Conservation (phyloP, 2,888 invertebrate species). For the Ypsolopha sequella region DNA sequence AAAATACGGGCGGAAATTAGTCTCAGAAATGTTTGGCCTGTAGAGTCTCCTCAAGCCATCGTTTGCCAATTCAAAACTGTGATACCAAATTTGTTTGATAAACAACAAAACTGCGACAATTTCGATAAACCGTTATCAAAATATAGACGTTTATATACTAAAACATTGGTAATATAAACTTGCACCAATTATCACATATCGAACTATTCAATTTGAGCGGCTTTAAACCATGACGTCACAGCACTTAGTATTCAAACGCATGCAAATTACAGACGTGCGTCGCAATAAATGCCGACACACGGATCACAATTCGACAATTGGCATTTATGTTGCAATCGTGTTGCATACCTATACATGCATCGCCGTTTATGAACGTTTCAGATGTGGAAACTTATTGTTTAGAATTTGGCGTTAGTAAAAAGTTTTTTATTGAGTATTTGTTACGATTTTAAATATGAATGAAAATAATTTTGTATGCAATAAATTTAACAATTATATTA, state of each 20-base stretch:
- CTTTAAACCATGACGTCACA: conserved; percentile 54
- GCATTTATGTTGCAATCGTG: conserved; percentile 51
- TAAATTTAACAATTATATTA: too few relatives aligned
- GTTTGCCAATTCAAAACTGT: background rate
- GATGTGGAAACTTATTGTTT: background rate
- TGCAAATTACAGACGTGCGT: conserved; percentile 68
- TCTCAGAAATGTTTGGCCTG: too few relatives aligned
- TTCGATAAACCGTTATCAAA: conserved; percentile 16
- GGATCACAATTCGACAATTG: conserved; percentile 69
- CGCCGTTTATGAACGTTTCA: background rate
- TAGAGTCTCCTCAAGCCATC: background rate
- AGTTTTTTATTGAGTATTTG: background rate
- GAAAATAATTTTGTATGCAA: too few relatives aligned
- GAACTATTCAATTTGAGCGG: conserved; percentile 66
- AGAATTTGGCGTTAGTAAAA: background rate
- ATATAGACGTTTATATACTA: too few relatives aligned
- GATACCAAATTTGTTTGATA: background rate
- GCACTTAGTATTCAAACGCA: conserved; percentile 69
- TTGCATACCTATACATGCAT: background rate
- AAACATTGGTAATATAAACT: conserved; percentile 22
- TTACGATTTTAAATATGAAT: too few relatives aligned
- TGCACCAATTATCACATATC: conserved; percentile 51
- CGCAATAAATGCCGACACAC: conserved; percentile 68
- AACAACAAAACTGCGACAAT: conserved; percentile 12
- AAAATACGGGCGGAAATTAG: background rate